These are phyloP conservation scores for Drosophila kohkoa DNA, from an alignment of 1,140 invertebrate genomes.

Conservation along the genomic window DNA sequence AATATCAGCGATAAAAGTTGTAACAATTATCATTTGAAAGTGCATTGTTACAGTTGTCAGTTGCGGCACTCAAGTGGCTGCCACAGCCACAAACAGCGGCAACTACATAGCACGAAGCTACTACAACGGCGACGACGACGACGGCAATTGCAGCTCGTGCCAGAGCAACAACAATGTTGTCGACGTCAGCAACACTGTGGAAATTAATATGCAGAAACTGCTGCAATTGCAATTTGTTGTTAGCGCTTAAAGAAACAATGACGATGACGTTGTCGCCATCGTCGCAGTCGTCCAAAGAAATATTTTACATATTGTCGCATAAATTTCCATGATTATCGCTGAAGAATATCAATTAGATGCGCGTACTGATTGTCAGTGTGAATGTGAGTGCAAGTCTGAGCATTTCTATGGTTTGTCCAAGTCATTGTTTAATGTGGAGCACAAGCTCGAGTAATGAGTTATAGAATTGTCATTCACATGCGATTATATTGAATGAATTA, in stretches of 20 bases:
- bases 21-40: slow-evolving; percentile 83
- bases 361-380: neutral
- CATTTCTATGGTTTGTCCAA: slow-evolving; percentile 18
- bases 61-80: slow-evolving; percentile 59
- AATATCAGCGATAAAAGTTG: slow-evolving; percentile 81
- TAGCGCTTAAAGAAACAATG: slow-evolving; percentile 65
- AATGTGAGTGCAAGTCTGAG: slow-evolving; percentile 1
- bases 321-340: slow-evolving; percentile 72
- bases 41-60: slow-evolving; percentile 79
- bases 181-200: slow-evolving; percentile 70
- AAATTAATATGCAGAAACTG: slow-evolving; percentile 81
- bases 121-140: neutral
- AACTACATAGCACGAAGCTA: slow-evolving; percentile 1
- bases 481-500: slow-evolving; percentile 61
- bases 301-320: slow-evolving; percentile 79
- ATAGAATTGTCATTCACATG: slow-evolving; percentile 63
- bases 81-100: slow-evolving; percentile 32
- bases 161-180: slow-evolving; percentile 46
- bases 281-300: slow-evolving; percentile 45
- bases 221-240: slow-evolving; percentile 80
- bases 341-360: slow-evolving; percentile 74
- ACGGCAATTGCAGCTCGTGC: slow-evolving; percentile 46
- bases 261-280: slow-evolving; percentile 30
- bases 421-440: slow-evolving; percentile 74
- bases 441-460: slow-evolving; percentile 65